phyloP scores from a whole-genome alignment of 2,797 vertebrate genomes.

The Sphenodon punctatus region DNA sequence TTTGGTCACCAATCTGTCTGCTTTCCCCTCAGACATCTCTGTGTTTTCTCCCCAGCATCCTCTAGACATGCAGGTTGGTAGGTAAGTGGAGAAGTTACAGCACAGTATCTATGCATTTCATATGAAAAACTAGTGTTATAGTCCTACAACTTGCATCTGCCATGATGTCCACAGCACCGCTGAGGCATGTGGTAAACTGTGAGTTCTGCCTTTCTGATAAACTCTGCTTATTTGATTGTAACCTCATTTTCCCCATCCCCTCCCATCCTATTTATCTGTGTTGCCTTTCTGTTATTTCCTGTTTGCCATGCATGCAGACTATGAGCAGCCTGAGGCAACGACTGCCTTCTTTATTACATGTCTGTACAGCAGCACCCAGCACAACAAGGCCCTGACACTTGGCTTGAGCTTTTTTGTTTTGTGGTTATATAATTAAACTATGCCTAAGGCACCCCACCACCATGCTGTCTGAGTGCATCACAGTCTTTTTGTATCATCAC shows the following conservation, averaged over 20 bases:
- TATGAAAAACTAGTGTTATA: too few relatives aligned
- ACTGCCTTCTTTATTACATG: neutral
- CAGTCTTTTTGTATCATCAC: too few relatives aligned
- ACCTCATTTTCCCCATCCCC: neutral
- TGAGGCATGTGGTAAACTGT: neutral
- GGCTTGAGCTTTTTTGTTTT: neutral
- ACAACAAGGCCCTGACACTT: neutral
- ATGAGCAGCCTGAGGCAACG: neutral
- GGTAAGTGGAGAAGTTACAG: too few relatives aligned
- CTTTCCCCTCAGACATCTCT: slow-evolving; percentile 29
- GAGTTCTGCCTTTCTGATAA: slow-evolving; percentile 6
- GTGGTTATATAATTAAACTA: neutral
- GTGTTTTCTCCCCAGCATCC: slow-evolving; percentile 29
- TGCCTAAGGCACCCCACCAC: too few relatives aligned
- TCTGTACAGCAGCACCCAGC: neutral
- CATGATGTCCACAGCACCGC: neutral
- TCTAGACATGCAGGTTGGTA: neutral
- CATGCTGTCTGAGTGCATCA: too few relatives aligned
- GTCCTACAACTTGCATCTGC: neutral
- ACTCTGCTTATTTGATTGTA: neutral
- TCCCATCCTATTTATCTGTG: neutral
- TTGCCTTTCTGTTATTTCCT: neutral
- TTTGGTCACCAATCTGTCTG: neutral
- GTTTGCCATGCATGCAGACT: accelerated
- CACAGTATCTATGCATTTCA: too few relatives aligned